A percentile compares a stretch with the other conserved stretches of the same genome.
Conservation (phyloP, 2,888 invertebrate genomes). For the Athrips mouffetella region DNA sequence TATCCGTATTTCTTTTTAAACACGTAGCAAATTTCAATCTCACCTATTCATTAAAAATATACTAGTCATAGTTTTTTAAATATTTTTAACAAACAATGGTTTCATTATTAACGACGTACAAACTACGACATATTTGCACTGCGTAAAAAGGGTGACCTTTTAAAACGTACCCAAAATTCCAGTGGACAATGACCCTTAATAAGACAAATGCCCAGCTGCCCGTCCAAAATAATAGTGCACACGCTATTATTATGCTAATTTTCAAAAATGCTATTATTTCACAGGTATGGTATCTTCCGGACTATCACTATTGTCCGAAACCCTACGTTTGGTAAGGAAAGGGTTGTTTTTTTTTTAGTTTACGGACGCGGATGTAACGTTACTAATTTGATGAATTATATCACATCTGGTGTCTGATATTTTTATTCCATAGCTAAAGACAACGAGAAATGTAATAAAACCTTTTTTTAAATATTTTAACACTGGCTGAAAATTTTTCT, state of each 20-base stretch:
- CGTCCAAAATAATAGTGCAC: constrained; percentile 65
- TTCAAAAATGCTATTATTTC: constrained; percentile 62
- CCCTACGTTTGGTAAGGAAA: constrained; percentile 50
- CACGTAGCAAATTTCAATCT: too few relatives aligned
- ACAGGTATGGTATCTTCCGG: constrained; percentile 66
- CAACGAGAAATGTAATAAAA: constrained; percentile 9
- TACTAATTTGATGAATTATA: constrained; percentile 68
- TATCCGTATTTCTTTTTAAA: too few relatives aligned
- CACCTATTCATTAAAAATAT: neutral
- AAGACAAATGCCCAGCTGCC: constrained; percentile 60
- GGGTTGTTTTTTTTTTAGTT: constrained; percentile 55
- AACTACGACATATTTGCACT: constrained; percentile 19
- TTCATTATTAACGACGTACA: constrained; percentile 2
- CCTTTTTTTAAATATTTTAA: too few relatives aligned
- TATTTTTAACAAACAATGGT: constrained; percentile 2
- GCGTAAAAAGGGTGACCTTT: constrained; percentile 40
- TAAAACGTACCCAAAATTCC: constrained; percentile 52
- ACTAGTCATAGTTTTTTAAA: neutral
- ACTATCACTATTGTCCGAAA: constrained; percentile 43
- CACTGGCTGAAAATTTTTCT: constrained; percentile 17
- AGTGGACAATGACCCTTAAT: constrained; percentile 64
- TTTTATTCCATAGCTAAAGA: neutral
- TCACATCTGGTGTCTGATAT: constrained; percentile 47
- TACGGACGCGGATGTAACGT: constrained; percentile 47
- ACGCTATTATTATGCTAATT: constrained; percentile 74